Evolutionary conservation across 2,797 vertebrate species (phyloP).

Genomic region (Rhynchonycteris naso): DNA sequence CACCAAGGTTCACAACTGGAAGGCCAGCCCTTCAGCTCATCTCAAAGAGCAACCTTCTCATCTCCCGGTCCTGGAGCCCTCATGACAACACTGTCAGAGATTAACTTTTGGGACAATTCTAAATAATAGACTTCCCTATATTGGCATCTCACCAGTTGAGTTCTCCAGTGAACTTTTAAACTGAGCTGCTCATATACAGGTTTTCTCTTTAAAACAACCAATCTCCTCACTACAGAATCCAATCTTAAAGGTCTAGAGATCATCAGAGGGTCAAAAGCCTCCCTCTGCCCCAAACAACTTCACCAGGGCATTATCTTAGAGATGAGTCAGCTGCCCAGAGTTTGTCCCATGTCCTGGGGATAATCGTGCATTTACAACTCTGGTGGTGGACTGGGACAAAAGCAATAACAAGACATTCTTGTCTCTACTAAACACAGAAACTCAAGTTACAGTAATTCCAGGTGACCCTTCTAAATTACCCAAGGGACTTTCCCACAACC

Average conservation of each 20-base stretch:
- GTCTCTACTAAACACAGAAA: background rate
- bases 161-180: background rate
- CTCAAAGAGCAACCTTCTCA: background rate
- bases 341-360: background rate
- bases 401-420: background rate
- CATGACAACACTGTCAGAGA: background rate
- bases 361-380: background rate
- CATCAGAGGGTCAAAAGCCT: background rate
- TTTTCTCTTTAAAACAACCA: background rate
- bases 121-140: background rate
- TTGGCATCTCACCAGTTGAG: background rate
- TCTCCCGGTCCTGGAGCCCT: background rate
- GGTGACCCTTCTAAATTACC: background rate
- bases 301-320: background rate
- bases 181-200: background rate
- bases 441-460: background rate
- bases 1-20: background rate
- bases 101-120: background rate
- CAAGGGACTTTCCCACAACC: too few relatives aligned
- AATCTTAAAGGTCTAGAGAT: background rate
- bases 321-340: background rate
- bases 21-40: background rate
- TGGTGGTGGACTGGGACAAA: background rate
- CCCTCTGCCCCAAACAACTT: background rate
- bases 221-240: background rate